Evolutionary conservation across 2,888 invertebrate species (phyloP).

Genomic region (Adineta ricciae): DNA sequence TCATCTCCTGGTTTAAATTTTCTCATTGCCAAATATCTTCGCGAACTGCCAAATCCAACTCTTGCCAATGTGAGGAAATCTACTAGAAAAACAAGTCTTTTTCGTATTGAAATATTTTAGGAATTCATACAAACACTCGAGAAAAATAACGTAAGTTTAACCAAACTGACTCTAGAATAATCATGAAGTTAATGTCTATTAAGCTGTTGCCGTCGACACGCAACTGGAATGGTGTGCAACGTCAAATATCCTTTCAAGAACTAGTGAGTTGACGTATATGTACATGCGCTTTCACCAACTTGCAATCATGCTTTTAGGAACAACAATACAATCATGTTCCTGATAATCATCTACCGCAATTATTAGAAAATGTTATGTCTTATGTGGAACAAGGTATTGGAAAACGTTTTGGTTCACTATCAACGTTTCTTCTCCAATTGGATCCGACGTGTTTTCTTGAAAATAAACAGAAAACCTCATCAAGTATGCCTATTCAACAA

Average conservation of each 20-base stretch:
- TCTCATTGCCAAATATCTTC: slow-evolving; percentile 19
- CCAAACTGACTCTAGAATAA: not conserved
- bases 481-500: not conserved
- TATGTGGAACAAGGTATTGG: slow-evolving; percentile 16
- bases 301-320: not conserved
- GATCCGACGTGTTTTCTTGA: slow-evolving; percentile 16
- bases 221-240: slow-evolving; percentile 5
- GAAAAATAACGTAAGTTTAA: not conserved
- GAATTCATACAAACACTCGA: not conserved
- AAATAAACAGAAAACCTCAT: not conserved
- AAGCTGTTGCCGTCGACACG: not conserved
- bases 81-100: too few relatives aligned
- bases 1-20: slow-evolving; percentile 10
- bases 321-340: not conserved
- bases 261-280: not conserved
- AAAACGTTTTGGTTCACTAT: slow-evolving; percentile 6
- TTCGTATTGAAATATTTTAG: not conserved
- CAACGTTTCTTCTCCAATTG: not conserved
- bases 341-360: not conserved
- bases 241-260: not conserved
- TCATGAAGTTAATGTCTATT: not conserved
- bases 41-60: not conserved
- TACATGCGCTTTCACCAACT: not conserved
- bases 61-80: not conserved
- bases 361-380: not conserved